Base-by-base conservation (phyloP, 37 sponge, comb jelly and placozoan species). In the Cladorhizidae sp. region DNA sequence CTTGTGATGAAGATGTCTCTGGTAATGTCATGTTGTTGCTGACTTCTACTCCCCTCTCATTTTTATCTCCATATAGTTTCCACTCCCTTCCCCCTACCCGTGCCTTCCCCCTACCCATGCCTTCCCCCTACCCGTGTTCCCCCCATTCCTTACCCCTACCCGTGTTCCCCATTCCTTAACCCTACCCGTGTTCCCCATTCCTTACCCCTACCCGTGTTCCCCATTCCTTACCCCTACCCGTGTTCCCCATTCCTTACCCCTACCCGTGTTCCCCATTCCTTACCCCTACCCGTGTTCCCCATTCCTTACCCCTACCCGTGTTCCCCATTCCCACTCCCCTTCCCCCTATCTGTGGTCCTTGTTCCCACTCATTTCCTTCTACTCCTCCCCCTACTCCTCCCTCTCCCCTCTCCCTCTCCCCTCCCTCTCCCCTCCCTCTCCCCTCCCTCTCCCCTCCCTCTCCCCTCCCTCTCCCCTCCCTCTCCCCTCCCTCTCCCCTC, bases 131-230 rank as follows among this genome's bases (percentile, higher is more conserved):
- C 64, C 41, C 63, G 15, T 62, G 8, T 57, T 8, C 39, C 26
- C 76, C 64, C 64, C 31, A 62, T n/a, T n/a, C n/a, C n/a, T n/a
- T n/a, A n/a, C 64, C 14, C 64, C 31, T 39, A 55, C 76, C 25
- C 59, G 26, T n/a, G 26, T 62, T 29, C 64, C 31, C 29, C 64
- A 62, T 29, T 31, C 64, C 26, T n/a, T n/a, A n/a, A n/a, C n/a
- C 31, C 6, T 14, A 15, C 57, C 20, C 59, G 26, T n/a, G 26
- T 62, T 29, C 64, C 31, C 29, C 64, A 62, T 29, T 31, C 64
- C 26, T n/a, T n/a, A n/a, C n/a, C n/a, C 31, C 6, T 14, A 15
- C 64, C 26, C 14, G 29, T 62, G 64, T 62, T 29, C 64, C 31
- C 64, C 64, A 25, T 11, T n/a, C n/a, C n/a, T n/a, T 29, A 62